Evolutionary conservation across 2,888 invertebrate genomes (phyloP).

Genomic region (Thera obeliscata): DNA sequence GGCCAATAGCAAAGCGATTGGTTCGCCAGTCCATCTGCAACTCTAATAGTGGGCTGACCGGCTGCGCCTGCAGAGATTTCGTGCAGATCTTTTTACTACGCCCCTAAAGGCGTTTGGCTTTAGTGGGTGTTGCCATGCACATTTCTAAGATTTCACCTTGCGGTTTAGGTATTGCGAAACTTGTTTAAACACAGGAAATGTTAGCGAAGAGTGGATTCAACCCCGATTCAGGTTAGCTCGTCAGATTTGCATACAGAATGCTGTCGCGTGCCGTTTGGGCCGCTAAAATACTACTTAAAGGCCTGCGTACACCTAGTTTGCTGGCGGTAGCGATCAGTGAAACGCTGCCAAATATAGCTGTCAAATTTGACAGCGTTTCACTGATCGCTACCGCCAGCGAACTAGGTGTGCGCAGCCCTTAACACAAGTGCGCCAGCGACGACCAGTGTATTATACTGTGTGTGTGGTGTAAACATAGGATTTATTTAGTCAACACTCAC

Average conservation of each 20-base stretch:
- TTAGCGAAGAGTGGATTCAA: slow-evolving; percentile 5
- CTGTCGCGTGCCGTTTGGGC: slow-evolving; percentile 16
- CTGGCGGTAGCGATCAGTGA: no score
- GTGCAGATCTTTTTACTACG: slow-evolving; percentile 4
- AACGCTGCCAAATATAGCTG: no score
- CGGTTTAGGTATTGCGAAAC: slow-evolving; percentile 14
- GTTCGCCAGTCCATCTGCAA: background rate
- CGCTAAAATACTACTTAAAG: slow-evolving; percentile 13
- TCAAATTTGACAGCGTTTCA: no score
- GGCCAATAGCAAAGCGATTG: background rate
- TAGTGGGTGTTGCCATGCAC: slow-evolving; percentile 9
- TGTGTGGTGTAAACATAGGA: no score
- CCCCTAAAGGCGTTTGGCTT: slow-evolving; percentile 18
- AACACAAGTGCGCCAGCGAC: no score
- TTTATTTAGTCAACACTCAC: no score
- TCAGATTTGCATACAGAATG: slow-evolving; percentile 19
- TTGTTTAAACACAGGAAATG: slow-evolving; percentile 5
- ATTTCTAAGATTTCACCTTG: slow-evolving; percentile 12
- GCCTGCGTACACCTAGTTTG: no score
- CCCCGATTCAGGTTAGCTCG: slow-evolving; percentile 8
- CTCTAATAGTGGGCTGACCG: slow-evolving; percentile 1
- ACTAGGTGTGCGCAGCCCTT: no score
- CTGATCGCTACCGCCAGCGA: no score
- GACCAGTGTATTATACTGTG: no score
- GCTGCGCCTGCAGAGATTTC: slow-evolving; percentile 11